A percentile compares a stretch with the other conserved stretches of the same genome.
These are phyloP conservation scores for Siphamia tubifer DNA, from an alignment of 2,113 vertebrate species.

Conservation along the genomic window DNA sequence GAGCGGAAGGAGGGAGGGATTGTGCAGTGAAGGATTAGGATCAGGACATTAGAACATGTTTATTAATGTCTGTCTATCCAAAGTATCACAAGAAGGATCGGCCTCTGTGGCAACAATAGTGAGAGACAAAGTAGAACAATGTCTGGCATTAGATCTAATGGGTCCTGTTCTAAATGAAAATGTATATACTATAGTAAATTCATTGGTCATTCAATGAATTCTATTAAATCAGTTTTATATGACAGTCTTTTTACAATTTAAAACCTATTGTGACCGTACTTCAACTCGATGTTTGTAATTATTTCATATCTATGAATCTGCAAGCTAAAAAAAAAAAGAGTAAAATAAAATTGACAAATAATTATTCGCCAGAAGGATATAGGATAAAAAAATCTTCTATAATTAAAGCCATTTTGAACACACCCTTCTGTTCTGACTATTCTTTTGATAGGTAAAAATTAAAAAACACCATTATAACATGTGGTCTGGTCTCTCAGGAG, in stretches of 20 bases:
- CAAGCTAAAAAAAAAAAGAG: neutral
- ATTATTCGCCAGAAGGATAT: neutral
- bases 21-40: constrained; percentile 50
- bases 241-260: neutral
- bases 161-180: too few species aligned
- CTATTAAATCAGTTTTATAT: neutral
- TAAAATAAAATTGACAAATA: neutral
- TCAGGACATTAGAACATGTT: constrained; percentile 51
- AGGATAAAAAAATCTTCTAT: neutral
- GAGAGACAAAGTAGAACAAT: too few species aligned
- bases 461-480: constrained; percentile 17
- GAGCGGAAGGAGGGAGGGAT: constrained; percentile 22
- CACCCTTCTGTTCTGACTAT: neutral
- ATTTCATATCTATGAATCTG: neutral
- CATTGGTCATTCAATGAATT: too few species aligned
- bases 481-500: constrained; percentile 44
- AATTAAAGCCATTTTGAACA: neutral
- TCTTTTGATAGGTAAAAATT: neutral
- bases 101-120: neutral
- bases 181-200: too few species aligned
- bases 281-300: neutral
- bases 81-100: constrained; percentile 17
- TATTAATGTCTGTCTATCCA: constrained; percentile 41
- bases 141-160: too few species aligned
- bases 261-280: neutral